A percentile compares a stretch with the other conserved stretches of the same genome.
Conservation (phyloP, 2,797 vertebrate species). For the Scyliorhinus canicula region DNA sequence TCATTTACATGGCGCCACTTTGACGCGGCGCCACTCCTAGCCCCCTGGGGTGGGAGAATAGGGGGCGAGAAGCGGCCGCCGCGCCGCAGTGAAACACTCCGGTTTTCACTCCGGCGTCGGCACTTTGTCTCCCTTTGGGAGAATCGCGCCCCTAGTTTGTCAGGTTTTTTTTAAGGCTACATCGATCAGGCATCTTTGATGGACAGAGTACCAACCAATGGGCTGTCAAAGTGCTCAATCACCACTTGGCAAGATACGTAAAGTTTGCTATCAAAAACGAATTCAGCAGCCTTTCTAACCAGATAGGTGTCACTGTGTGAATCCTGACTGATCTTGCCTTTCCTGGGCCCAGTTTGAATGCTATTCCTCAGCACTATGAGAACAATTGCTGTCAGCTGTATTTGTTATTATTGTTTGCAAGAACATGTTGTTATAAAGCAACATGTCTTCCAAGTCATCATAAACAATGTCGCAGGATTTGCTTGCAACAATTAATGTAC, state of each 20-base stretch:
- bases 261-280: background rate
- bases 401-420: background rate
- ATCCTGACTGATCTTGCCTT: background rate
- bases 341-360: background rate
- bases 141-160: too few relatives aligned
- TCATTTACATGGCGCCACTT: too few relatives aligned
- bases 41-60: too few relatives aligned
- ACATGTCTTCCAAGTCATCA: background rate
- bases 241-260: background rate
- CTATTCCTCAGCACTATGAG: background rate
- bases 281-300: background rate
- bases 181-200: background rate
- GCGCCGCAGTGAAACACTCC: too few relatives aligned
- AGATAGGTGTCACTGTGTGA: background rate
- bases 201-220: background rate
- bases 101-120: too few relatives aligned
- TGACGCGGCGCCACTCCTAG: too few relatives aligned
- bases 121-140: too few relatives aligned
- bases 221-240: background rate
- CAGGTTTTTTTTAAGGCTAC: background rate
- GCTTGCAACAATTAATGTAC: background rate
- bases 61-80: too few relatives aligned
- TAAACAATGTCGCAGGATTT: background rate
- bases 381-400: background rate
- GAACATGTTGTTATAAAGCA: background rate